Evolutionary conservation across 2,113 vertebrate species (phyloP), one percentile per base, ranked within the genome.

Genomic region (Corythornis madagascariensis): DNA sequence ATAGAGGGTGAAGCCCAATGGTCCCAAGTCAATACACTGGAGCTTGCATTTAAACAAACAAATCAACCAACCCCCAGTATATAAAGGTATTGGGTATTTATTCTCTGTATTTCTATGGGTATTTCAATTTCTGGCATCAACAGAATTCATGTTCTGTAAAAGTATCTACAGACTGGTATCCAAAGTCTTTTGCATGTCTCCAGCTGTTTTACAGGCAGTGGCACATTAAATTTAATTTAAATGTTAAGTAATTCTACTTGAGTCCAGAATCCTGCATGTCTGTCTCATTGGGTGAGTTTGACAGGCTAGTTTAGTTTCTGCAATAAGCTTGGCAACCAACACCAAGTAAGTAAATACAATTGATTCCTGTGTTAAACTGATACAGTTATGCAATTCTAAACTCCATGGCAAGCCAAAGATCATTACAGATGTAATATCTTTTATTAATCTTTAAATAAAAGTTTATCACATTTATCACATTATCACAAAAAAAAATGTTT

Each of bases 1-100:
- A 22, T 21, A 26, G 5, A 69, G 4, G 1, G 4, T 3, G 3
- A 82, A 59, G 21, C 3, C 12, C n/a, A 33, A 6, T n/a, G 8
- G 24, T 29, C 16, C 1, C 14, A 52, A 35, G 12, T 1, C 33
- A 15, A 38, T 63, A 24, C 13, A 8, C 4, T 43, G 50, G 26
- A 76, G 6, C 7, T 61, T 75, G 7, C 31, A 53, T 15, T 56
- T 55, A 64, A 77, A 64, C 11, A 22, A 48, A 45, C 5, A 73
- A 69, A 40, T 3, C 55, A 21, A 16, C 6, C 6, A 19, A 14
- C 7, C 7, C 35, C 4, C 10, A 53, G 16, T 56, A 74, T 53
- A 45, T 74, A 65, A 70, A 40, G 0, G 0, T 17, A 64, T 42
- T 31, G 7, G 0, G 1, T 42, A 57, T 42, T 61, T 88, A 7